Conservation (phyloP, 2,113 vertebrate species). For the Sclerurus mexicanus region DNA sequence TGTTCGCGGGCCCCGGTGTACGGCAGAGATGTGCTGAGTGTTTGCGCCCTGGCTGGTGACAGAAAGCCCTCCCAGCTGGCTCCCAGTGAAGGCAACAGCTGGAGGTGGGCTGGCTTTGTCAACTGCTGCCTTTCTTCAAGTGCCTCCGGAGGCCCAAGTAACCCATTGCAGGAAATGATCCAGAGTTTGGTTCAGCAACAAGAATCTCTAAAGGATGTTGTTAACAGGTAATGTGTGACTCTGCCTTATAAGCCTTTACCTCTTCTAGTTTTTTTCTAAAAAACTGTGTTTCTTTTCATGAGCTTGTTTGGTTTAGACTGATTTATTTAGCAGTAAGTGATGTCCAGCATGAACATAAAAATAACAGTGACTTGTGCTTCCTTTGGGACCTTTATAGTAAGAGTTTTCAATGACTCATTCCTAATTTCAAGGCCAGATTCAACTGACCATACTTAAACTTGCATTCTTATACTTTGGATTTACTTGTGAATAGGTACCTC, state of each 20-base stretch:
- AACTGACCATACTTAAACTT: neutral
- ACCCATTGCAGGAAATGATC: slow-evolving; percentile 70
- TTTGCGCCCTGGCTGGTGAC: slow-evolving; percentile 71
- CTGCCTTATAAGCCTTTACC: neutral
- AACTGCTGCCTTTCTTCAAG: slow-evolving; percentile 63
- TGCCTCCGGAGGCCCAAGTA: neutral
- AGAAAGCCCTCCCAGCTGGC: neutral
- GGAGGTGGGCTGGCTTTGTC: slow-evolving; percentile 82
- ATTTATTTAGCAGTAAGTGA: neutral
- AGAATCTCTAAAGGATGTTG: slow-evolving; percentile 60
- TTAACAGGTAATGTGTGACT: slow-evolving; percentile 72
- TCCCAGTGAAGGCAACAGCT: slow-evolving; percentile 45
- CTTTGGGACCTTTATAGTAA: neutral
- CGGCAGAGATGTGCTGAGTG: slow-evolving; percentile 83
- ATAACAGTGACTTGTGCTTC: neutral
- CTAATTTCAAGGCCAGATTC: neutral
- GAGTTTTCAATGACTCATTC: neutral
- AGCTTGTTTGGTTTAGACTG: neutral
- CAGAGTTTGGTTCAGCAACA: slow-evolving; percentile 64
- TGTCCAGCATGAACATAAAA: neutral
- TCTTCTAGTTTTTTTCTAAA: neutral
- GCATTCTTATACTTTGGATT: neutral
- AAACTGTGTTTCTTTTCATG: neutral
- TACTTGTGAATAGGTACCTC: neutral
- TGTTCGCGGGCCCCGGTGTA: slow-evolving; percentile 85